A percentile compares a stretch with the other conserved stretches of the same genome.
These are phyloP conservation scores for Trilocha varians DNA, from an alignment of 2,888 invertebrate genomes.

Conservation along the genomic window DNA sequence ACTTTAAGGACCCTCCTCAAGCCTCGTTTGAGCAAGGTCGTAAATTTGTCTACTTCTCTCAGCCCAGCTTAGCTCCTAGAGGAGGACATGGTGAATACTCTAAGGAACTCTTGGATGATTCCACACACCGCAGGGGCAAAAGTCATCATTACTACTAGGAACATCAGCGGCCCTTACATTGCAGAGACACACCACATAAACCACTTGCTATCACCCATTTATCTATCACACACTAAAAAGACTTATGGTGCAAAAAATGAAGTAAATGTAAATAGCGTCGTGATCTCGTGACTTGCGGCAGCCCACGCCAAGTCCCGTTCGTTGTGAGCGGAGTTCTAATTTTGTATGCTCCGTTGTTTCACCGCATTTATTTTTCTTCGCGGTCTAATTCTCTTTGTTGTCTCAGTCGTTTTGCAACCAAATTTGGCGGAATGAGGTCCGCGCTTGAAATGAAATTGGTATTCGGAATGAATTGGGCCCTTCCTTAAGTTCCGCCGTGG, in stretches of 20 bases:
- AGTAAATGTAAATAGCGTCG: not conserved
- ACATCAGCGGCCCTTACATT: slow-evolving; percentile 5
- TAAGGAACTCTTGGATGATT: no score
- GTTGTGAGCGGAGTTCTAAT: slow-evolving; percentile 44
- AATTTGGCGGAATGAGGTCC: slow-evolving; percentile 66
- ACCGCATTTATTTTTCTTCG: slow-evolving; percentile 68
- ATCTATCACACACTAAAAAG: not conserved
- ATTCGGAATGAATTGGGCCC: slow-evolving; percentile 61
- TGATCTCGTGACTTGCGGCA: slow-evolving; percentile 1
- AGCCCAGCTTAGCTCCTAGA: no score
- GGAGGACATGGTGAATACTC: no score
- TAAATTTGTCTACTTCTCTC: no score
- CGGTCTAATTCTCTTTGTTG: slow-evolving; percentile 70
- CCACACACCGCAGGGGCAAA: no score
- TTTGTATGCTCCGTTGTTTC: slow-evolving; percentile 65
- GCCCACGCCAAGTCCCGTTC: slow-evolving; percentile 20
- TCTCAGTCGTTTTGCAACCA: slow-evolving; percentile 67
- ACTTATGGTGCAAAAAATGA: not conserved
- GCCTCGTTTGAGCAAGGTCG: no score
- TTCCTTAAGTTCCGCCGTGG: slow-evolving; percentile 37
- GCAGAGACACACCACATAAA: slow-evolving; percentile 3
- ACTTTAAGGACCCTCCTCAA: no score
- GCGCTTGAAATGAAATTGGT: slow-evolving; percentile 63
- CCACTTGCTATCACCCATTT: not conserved
- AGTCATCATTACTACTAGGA: no score